Percentiles rank a stretch among this genome's conserved stretches.
These are phyloP conservation scores for Mormyrus lacerda DNA, from an alignment of 2,113 vertebrate species.

Conservation along the genomic window DNA sequence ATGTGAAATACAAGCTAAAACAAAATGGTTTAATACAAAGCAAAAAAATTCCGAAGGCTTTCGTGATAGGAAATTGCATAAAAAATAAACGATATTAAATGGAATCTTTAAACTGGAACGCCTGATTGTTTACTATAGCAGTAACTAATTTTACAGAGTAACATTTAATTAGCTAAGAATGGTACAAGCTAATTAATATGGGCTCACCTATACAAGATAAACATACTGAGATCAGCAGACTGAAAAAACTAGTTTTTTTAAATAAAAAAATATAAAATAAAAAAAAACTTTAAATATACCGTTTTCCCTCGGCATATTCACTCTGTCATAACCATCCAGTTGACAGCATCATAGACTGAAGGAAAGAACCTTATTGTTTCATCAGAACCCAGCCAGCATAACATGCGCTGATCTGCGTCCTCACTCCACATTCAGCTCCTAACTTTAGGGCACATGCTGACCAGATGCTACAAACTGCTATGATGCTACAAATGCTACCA, in stretches of 20 bases:
- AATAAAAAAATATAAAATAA: too few relatives aligned
- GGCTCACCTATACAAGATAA: not conserved
- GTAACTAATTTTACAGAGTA: not conserved
- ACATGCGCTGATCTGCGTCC: not conserved
- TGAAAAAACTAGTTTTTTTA: not conserved
- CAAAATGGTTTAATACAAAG: not conserved
- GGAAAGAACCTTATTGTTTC: not conserved
- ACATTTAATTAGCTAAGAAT: not conserved
- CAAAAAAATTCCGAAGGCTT: not conserved
- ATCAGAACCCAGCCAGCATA: not conserved
- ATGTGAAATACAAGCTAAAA: not conserved
- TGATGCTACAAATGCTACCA: not conserved
- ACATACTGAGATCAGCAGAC: not conserved
- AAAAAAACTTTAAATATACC: not conserved
- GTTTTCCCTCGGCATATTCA: not conserved
- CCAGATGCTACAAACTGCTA: not conserved
- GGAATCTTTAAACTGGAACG: not conserved
- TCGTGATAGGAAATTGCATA: not conserved
- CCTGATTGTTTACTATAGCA: not conserved
- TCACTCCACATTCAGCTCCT: not conserved
- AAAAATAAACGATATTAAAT: not conserved
- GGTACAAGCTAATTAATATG: not conserved
- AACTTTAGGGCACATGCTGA: not conserved
- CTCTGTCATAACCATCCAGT: not conserved
- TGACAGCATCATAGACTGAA: not conserved